Base-by-base conservation (phyloP, 2,113 vertebrate species). In the Urocitellus parryii region DNA sequence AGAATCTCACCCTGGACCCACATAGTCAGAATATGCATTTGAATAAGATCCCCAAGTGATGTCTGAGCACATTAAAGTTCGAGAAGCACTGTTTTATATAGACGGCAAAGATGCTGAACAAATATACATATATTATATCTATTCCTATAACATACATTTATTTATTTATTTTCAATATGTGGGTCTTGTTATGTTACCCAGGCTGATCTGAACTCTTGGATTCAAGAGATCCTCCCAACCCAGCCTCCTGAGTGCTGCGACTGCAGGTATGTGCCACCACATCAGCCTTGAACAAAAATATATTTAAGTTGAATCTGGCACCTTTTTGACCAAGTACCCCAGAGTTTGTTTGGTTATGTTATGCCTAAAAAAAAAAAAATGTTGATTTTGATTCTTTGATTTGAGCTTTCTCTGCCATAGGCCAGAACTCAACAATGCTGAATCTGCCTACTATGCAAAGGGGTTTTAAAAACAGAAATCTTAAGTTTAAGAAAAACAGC, bases 311-410 rank as follows among this genome's bases (percentile, higher is more conserved):
- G 63, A 96, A 94, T 58, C 39, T 84, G 78, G 61, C 37, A 67
- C 65, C 34, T 89, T 87, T 94, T 76, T 53, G 90, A 95, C 58
- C 42, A 83, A 85, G n/a, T 12, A 94, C 42, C 24, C 89, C 42
- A 8, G 39, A 42, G 37, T 78, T 80, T 85, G 58, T 45, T 85
- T 2, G 22, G 74, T 77, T 61, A 70, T 45, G 27, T 94, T 65
- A 73, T 81, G 27, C 16, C 58, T 76, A 37, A 51, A 51, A 51
- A 45, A 45, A 45, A 63, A 82, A 92, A 58, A 93, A 86, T 76
- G 85, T 92, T 94, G 88, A 85, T 91, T 94, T 96, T 74, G 29
- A 7, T 88, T 91, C 32, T 95, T 95, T 88, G 5, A 61, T 96
- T 96, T 95, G 68, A 77, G 27, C 32, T 95, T 89, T 91, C 53